Evolutionary conservation across 1,140 invertebrate genomes (phyloP), one percentile per base, ranked within the genome.

Genomic region (Macrocentrus cingulum): DNA sequence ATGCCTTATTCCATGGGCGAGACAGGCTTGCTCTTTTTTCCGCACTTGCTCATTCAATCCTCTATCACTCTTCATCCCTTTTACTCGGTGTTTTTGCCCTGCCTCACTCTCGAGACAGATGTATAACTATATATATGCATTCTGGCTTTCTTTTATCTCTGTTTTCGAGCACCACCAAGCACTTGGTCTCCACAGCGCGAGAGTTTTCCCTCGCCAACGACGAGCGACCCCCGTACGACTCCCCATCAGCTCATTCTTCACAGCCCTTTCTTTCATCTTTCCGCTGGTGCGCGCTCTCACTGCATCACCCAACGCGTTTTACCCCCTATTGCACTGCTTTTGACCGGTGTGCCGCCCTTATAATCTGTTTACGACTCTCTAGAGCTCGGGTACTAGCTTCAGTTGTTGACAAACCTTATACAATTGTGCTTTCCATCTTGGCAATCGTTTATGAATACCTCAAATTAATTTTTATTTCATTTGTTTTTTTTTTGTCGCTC

Each of bases 1-100:
- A n/a, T 39, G 41, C 41, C 41, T 42, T 42, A 42, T 42, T 42
- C 41, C 41, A 42, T 42, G 16, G n/a, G 7, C 20, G 18, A 42
- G 20, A 18, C 15, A 18, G 41, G 15, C 41, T 44, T 55, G 36
- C 22, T 44, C 22, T 44, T n/a, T 55, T 23, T 25, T 22, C 25
- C 25, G 4, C 25, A 9, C 25, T 29, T 29, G 4, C 25, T 29
- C 25, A 29, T 29, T 29, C 25, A 29, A 29, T 29, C 25, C 25
- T 29, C 25, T 9, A 29, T 29, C 25, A 29, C 25, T 29, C 25
- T 29, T 29, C 25, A 29, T 29, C 25, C 25, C 9, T 9, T 29
- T 29, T 29, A 29, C 25, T 9, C 9, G n/a, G n/a, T 29, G 4
- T 9, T 29, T 9, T 9, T 9, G 25, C 25, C 25, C 25, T 29